Evolutionary conservation across 2,888 invertebrate genomes (phyloP), one percentile per base, ranked within the genome.

Genomic region (Tryphoninae sp.): DNA sequence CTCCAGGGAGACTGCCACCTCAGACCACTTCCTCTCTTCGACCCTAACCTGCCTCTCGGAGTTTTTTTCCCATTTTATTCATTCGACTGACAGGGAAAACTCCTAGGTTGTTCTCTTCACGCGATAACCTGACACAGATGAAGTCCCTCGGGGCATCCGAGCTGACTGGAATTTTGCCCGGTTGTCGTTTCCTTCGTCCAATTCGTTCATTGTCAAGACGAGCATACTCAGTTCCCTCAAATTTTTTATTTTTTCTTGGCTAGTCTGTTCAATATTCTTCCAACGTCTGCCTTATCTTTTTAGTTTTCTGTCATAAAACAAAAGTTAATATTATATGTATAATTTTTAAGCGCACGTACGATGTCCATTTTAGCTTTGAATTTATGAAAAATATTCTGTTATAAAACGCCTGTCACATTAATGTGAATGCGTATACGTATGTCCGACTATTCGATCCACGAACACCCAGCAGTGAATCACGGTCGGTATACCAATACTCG

Each of bases 1-100:
- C 23, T 68, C 69, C 40, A 58, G 13, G 19, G 68, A 67, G 80
- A 75, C 23, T 55, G 53, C 69, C 55, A 22, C 62, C 62, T 45
- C 58, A 59, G 55, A 65, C 74, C 45, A 53, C 80, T 42, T 59
- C 45, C 4, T 26, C 23, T 67, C 67, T 45, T 45, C 9, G 33
- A 22, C 23, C 16, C 45, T 22, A 65, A 42, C 69, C 58, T 58
- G 62, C 62, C 58, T 65, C 64, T 64, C 51, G 64, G 64, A 80
- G 74, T 74, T 79, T 64, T 75, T 80, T 64, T 75, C 74, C 74
- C 74, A 80, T 80, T 80, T 71, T 80, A 75, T 80, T 49, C 64
- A 49, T 59, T 58, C 64, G 23, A 80, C 45, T 49, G 55, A 16
- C 55, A 26, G 62, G 55, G 64, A 71, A 80, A 80, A 69, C 58